Conservation (phyloP, 2,797 vertebrate genomes). For the Megaceryle alcyon region DNA sequence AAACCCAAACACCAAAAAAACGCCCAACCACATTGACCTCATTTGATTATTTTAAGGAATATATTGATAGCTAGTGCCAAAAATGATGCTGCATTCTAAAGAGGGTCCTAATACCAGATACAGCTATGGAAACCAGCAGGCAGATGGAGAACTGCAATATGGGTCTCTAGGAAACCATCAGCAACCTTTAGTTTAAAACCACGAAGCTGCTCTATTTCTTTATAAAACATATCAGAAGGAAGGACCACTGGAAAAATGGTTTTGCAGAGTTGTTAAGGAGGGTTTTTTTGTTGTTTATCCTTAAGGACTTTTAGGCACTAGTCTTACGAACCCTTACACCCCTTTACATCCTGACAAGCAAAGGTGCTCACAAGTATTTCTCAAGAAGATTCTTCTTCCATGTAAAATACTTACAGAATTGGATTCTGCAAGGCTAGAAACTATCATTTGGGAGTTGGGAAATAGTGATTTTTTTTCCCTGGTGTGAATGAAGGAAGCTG, state of each 20-base stretch:
- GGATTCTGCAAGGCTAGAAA: not conserved
- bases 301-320: not conserved
- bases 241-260: not conserved
- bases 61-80: not conserved
- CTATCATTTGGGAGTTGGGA: not conserved
- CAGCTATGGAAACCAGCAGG: not conserved
- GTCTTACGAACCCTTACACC: not conserved
- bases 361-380: not conserved
- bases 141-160: not conserved
- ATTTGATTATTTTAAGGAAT: constrained; percentile 17
- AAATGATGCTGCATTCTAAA: not conserved
- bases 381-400: not conserved
- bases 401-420: not conserved
- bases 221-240: not conserved
- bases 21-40: too few species aligned
- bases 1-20: not conserved
- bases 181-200: not conserved
- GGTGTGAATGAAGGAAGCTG: not conserved
- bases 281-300: not conserved
- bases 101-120: not conserved
- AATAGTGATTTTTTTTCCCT: not conserved
- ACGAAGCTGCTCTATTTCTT: not conserved
- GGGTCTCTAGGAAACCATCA: not conserved
- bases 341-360: not conserved
- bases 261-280: not conserved